These are phyloP conservation scores for Upupa epops DNA, from an alignment of 2,113 vertebrate species.

Conservation along the genomic window DNA sequence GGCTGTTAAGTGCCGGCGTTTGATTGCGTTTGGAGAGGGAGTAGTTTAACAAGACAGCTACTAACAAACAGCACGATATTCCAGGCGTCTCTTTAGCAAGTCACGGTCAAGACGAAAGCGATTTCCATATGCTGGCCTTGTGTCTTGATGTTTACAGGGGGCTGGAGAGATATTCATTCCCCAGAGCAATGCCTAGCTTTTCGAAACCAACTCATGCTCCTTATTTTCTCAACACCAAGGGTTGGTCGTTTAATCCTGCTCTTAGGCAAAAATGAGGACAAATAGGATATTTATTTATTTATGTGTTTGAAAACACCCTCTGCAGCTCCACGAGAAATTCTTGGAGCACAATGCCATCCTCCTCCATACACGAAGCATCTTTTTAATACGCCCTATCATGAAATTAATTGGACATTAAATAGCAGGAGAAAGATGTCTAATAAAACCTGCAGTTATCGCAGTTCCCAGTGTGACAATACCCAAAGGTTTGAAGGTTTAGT, in stretches of 20 bases:
- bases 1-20: slow-evolving; percentile 9
- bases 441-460: slow-evolving; percentile 61
- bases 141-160: slow-evolving; percentile 59
- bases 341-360: slow-evolving; percentile 38
- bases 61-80: slow-evolving; percentile 23
- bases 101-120: slow-evolving; percentile 59
- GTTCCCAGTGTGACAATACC: slow-evolving; percentile 57
- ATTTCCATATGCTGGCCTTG: slow-evolving; percentile 65
- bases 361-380: slow-evolving; percentile 56
- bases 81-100: slow-evolving; percentile 43
- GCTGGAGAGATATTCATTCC: slow-evolving; percentile 48
- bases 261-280: slow-evolving; percentile 12
- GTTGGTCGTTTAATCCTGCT: background rate
- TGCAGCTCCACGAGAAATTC: background rate
- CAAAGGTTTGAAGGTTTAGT: slow-evolving; percentile 67
- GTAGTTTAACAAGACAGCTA: slow-evolving; percentile 22
- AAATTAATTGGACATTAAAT: slow-evolving; percentile 73
- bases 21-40: background rate
- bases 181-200: background rate
- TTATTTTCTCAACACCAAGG: slow-evolving; percentile 17
- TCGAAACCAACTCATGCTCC: background rate
- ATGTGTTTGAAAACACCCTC: slow-evolving; percentile 33
- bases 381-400: slow-evolving; percentile 66
- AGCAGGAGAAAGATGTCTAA: slow-evolving; percentile 68
- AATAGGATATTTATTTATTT: background rate